Evolutionary conservation across 2,113 vertebrate genomes (phyloP).

Genomic region (Probosciger aterrimus): DNA sequence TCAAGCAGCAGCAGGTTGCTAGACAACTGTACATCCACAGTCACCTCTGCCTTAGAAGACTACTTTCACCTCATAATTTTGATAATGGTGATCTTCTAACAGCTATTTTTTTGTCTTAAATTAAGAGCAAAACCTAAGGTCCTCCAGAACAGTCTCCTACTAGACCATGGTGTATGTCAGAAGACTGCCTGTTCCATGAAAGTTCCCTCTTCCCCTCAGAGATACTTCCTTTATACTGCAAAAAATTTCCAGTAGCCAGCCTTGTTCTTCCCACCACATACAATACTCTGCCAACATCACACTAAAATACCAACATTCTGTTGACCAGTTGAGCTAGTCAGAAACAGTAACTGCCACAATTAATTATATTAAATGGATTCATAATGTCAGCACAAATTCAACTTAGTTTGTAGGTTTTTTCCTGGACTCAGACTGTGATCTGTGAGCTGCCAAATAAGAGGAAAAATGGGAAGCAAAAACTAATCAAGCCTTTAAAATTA

Average conservation of each 20-base stretch:
- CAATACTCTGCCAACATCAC: background rate
- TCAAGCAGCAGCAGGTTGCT: background rate
- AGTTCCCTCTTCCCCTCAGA: background rate
- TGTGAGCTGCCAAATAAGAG: background rate
- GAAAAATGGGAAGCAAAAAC: background rate
- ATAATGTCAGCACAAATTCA: background rate
- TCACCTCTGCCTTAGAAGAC: background rate
- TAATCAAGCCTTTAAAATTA: conserved; percentile 13
- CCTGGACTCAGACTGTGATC: background rate
- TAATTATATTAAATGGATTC: background rate
- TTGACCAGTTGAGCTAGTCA: background rate
- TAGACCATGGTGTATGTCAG: background rate
- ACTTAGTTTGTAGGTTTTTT: background rate
- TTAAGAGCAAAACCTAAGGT: background rate
- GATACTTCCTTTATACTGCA: background rate
- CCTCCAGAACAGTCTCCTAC: background rate
- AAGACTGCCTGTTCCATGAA: background rate
- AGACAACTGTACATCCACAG: background rate
- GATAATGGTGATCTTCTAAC: background rate
- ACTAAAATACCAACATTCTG: background rate
- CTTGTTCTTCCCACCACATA: background rate
- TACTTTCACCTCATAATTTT: background rate
- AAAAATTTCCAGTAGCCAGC: background rate
- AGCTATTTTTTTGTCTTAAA: background rate
- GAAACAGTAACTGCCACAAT: background rate